Evolutionary conservation across 2,113 vertebrate species (phyloP), one percentile per base, ranked within the genome.

Genomic region (Penelope pileata): DNA sequence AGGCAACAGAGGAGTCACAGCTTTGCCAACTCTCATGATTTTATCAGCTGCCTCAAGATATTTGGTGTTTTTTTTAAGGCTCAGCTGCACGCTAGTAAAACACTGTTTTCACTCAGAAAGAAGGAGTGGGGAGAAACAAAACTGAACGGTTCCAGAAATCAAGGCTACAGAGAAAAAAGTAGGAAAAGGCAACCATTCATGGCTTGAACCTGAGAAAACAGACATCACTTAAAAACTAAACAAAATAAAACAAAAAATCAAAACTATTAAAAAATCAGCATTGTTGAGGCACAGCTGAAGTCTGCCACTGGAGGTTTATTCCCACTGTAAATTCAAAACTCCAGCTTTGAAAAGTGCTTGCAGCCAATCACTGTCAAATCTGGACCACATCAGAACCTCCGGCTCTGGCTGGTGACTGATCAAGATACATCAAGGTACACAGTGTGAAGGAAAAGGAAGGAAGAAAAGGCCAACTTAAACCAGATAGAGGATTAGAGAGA

Each of bases 401-500:
- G 88, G 47, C 43, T 56, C 38, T 67, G 60, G 23, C 64, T 72
- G 73, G 76, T 83, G 75, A 93, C 60, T 68, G 60, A 68, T 83
- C 42, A 83, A 77, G 60, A 72, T 18, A 70, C 56, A 66, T 76
- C 74, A 96, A 83, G 50, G 79, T 62, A 81, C 76, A 56, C 0
- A 75, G 88, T 23, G 68, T 93, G 64, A 89, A 93, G 76, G 66
- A 93, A 94, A 92, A 79, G 73, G 51, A 93, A n/a, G 66, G 79
- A 91, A 86, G 47, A 90, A 94, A 94, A 93, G 90, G 79, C 88
- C 91, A 88, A 88, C 6, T 48, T 64, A 93, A 90, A 93, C 79
- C 91, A 95, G 68, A 93, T 10, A 94, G 42, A 90, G 88, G 87
- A 95, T 94, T 95, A 94, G 60, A 74, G 54, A 76, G 42, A 91